Base-by-base conservation (phyloP, 2,888 invertebrate genomes). In the Synanthedon tipuliformis region DNA sequence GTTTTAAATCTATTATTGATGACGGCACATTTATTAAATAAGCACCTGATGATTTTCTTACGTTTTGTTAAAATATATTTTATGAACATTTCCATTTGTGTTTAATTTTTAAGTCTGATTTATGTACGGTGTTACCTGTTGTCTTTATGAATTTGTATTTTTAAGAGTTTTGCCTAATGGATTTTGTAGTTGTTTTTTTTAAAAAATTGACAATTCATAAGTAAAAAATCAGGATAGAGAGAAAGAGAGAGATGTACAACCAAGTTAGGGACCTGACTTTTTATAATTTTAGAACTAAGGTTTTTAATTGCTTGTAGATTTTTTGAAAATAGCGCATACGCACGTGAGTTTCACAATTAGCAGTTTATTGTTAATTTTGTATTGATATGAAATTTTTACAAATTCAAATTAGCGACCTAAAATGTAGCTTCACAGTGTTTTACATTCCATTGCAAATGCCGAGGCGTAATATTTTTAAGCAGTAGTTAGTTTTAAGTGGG, bases 61-160 rank as follows among this genome's bases (percentile, higher is more conserved):
- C 3, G 7, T 45, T 45, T 45, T 45, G 13, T 45, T 45, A n/a
- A n/a, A 13, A 45, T 45, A 45, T 55, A 51, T 52, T 54, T 50
- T 23, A 16, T 41, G 40, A 53, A 48, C 54, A n/a, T 75, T 74
- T 73, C 74, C 79, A 77, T 69, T 75, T 66, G 67, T 79, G 69
- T 78, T 79, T 75, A 64, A 77, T 71, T 73, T 75, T 71, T 62
- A 73, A 80, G 79, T 81, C 75, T 83, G 80, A 80, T 77, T 80
- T 81, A 74, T 69, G 12, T 50, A 8, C 67, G 77, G 72, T 68
- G 75, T 82, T 81, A 77, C 69, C 73, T 79, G 78, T 82, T 45
- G 45, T 13, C 72, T 76, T 74, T 73, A 64, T 71, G 64, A 68
- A 71, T 72, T 56, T 62, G 57, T 63, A 57, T 56, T 56, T 41